Evolutionary conservation across 2,888 invertebrate species (phyloP), one percentile per base, ranked within the genome.

Genomic region (Mythimna lalbum): DNA sequence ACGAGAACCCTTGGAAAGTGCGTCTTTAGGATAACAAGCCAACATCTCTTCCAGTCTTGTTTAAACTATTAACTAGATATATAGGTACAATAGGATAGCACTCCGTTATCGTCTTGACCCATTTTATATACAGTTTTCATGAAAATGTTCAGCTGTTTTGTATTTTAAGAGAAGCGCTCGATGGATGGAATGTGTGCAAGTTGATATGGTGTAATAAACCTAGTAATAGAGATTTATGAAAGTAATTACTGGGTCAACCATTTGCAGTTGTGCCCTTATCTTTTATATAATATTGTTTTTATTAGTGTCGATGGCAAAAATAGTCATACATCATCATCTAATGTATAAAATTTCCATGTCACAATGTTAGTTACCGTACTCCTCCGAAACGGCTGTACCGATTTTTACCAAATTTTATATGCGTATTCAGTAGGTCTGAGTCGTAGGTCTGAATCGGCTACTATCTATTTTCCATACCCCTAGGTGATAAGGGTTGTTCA

Each of bases 21-120:
- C 90, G 90, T 92, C 92, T 92, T 93, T 93, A 91, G 90, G 90
- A 90, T 93, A 93, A 94, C 93, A 91, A 93, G 91, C 91, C 93
- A 92, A 93, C 90, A 91, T 91, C 88, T 90, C 81, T 81, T 83
- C 89, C 89, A 87, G 86, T 86, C 90, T 90, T 90, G 90, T 90
- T 91, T 90, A 90, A 93, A 93, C 90, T 92, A 90, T 92, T 91
- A 92, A 90, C 89, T 88, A 88, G 86, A 57, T 76, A 23, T 68
- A 43, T 89, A 82, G 79, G 84, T 89, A 88, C 81, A 81, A 73
- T 80, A 0, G 43, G 21, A 63, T 81, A 81, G 74, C 66, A 71
- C 69, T 80, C 79, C 80, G 81, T 83, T 83, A 79, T 76, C 57
- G 73, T 81, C 65, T 79, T 76, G 73, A 76, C 56, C 77, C 55